A percentile compares a stretch with the other conserved stretches of the same genome.
These are phyloP conservation scores for Luffia ferchaultella DNA, from an alignment of 2,888 invertebrate species.

Conservation along the genomic window DNA sequence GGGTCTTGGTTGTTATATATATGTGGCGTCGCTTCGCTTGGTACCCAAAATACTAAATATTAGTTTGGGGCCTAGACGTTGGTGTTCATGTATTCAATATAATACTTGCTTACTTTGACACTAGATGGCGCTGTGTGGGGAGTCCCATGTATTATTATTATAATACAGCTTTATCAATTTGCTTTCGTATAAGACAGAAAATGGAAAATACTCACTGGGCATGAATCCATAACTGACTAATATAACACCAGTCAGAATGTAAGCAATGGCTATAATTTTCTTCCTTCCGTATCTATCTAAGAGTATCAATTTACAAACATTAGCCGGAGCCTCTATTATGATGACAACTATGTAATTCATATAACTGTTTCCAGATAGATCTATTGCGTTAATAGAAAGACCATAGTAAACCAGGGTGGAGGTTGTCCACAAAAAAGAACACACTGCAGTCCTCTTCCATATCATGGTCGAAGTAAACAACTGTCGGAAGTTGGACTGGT, in stretches of 20 bases:
- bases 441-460: slow-evolving; percentile 68
- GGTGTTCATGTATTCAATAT: too few relatives aligned
- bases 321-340: slow-evolving; percentile 79
- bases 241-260: slow-evolving; percentile 69
- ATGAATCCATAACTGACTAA: slow-evolving; percentile 70
- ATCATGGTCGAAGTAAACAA: slow-evolving; percentile 56
- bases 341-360: slow-evolving; percentile 75
- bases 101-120: too few relatives aligned
- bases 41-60: too few relatives aligned
- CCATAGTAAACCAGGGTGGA: slow-evolving; percentile 84
- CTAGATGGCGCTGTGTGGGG: too few relatives aligned
- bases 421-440: slow-evolving; percentile 80
- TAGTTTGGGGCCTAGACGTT: too few relatives aligned
- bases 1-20: too few relatives aligned
- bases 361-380: slow-evolving; percentile 78
- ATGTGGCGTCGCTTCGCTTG: too few relatives aligned
- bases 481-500: slow-evolving; percentile 46
- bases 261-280: slow-evolving; percentile 68
- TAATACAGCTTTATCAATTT: too few relatives aligned
- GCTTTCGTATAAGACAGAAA: too few relatives aligned
- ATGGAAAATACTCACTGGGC: slow-evolving; percentile 53
- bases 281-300: slow-evolving; percentile 73
- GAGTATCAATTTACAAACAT: slow-evolving; percentile 69
- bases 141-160: too few relatives aligned
- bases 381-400: slow-evolving; percentile 78